Base-by-base conservation (phyloP, 92 coral and sea anemone species). In the Scolanthus callimorphus region DNA sequence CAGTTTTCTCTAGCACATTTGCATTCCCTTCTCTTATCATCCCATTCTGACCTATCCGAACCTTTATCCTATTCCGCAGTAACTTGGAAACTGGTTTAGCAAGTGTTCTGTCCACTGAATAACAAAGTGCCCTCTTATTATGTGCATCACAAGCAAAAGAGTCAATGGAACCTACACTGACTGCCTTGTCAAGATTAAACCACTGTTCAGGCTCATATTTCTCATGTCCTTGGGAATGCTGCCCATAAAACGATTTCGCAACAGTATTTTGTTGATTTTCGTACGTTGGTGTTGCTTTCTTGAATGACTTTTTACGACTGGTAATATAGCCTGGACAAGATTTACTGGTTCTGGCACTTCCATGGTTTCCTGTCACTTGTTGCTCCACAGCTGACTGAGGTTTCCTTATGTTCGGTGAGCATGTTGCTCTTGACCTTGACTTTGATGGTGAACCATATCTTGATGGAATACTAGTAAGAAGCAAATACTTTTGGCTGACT, bases 11-110 rank as follows among this genome's bases (percentile, higher is more conserved):
- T n/a, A n/a, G n/a, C n/a, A n/a, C n/a, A n/a, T n/a, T n/a, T n/a
- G n/a, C n/a, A n/a, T n/a, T n/a, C 29, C 43, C 63, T 19, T 10
- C 70, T 31, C 70, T 78, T n/a, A 87, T 86, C 15, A 66, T 55
- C 2, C 96, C 96, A 78, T 87, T 87, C 49, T 47, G 73, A 17
- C 96, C 96, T 22, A 87, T 77, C 30, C 96, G 67, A 2, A 87
- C 96, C 65, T 78, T 69, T 64, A 83, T 55, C 29, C 79, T 61
- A 57, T 87, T 74, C n/a, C 60, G 71, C 62, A 87, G 62, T 51
- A 78, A 50, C 57, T 74, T 69, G 12, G 90, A 85, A 21, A 69
- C 69, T 30, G 69, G 67, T 23, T 68, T 80, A 0, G 90, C 61
- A 38, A 69, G 64, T 38, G 72, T 87, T 6, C 20, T 22, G 47